Evolutionary conservation across 2,113 vertebrate genomes (phyloP).

Genomic region (Marmota flaviventris): DNA sequence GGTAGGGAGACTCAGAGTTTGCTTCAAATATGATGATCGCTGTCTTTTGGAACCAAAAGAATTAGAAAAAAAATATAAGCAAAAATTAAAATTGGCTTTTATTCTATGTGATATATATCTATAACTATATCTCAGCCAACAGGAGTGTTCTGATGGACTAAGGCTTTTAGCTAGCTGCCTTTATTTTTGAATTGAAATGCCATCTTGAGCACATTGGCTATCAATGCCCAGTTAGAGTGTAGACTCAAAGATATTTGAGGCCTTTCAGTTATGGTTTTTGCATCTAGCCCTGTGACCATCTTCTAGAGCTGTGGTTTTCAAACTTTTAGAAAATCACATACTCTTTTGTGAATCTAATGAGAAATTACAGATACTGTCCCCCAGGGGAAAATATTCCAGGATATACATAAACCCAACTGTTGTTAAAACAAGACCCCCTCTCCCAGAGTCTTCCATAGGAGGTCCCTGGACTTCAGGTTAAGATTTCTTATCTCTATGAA

Average conservation of each 20-base stretch:
- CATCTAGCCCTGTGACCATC: not conserved
- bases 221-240: not conserved
- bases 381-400: not conserved
- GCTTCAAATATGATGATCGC: not conserved
- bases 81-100: not conserved
- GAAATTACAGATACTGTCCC: not conserved
- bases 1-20: not conserved
- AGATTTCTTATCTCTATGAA: slow-evolving; percentile 46
- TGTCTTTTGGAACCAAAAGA: not conserved
- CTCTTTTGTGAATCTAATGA: not conserved
- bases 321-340: not conserved
- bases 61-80: not conserved
- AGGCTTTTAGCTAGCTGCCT: not conserved
- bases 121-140: not conserved
- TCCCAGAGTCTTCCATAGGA: not conserved
- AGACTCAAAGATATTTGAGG: not conserved
- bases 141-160: not conserved
- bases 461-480: not conserved
- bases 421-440: not conserved
- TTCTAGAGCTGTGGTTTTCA: not conserved
- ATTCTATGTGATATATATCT: not conserved
- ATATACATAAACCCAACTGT: not conserved
- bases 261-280: not conserved
- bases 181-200: not conserved
- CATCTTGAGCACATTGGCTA: not conserved